Base-by-base conservation (phyloP, 2,797 vertebrate species). In the Australoheros facetus region DNA sequence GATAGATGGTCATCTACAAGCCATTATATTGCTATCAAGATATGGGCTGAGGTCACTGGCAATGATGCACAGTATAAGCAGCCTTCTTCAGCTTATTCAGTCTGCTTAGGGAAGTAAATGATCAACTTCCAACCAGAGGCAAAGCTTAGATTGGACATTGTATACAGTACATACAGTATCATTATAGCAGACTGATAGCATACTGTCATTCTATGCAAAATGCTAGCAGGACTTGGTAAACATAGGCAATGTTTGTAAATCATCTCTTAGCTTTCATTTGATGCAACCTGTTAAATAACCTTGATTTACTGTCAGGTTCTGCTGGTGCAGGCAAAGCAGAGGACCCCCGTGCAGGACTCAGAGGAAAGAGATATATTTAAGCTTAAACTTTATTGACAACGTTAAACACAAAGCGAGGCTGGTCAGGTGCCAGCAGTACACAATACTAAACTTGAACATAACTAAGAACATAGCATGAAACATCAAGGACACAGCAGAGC, bases 61-160 rank as follows among this genome's bases (percentile, higher is more conserved):
- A 77, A 48, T 79, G 78, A 84, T 64, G 16, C 16, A 30, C 42
- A 66, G 16, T 69, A 42, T 69, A 1, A 69, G 71, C 82, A 21
- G 48, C 21, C 64, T 53, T 80, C 74, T 81, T 56, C 62, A 85
- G 42, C 71, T 75, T 26, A 71, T 85, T 86, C 62, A 34, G 54
- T 83, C 59, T 85, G 73, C 74, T 86, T 60, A 76, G 55, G 74
- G 56, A 87, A 75, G 82, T 53, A 32, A 51, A 75, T 64, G 62
- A 88, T 76, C 62, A 34, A 39, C 56, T 66, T n/a, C 56, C 42
- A 73, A 73, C 71, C 66, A 72, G 56, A 75, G 59, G 71, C 64
- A 16, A 0, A 5, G 55, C 37, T 64, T 37, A 79, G 75, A 84
- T 45, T 66, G 70, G n/a, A 79, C 71, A 66, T 66, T 79, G 54